Percentiles rank a stretch among this genome's conserved stretches.
Conservation (phyloP, 2,797 vertebrate genomes). For the Simalia tracyae region DNA sequence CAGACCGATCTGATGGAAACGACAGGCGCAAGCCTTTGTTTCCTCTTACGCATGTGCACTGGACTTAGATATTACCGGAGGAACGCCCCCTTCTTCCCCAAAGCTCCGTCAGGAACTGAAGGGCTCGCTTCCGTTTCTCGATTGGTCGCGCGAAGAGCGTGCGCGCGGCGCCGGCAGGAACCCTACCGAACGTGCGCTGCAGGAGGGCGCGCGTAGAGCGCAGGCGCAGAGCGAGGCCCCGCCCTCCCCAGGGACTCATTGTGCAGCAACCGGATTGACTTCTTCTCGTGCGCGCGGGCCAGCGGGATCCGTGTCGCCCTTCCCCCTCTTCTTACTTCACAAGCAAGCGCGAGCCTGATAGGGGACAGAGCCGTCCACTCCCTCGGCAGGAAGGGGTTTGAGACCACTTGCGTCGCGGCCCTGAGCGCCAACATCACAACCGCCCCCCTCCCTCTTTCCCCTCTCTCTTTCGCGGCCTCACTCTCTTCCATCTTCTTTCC, state of each 20-base stretch:
- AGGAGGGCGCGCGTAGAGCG: not conserved
- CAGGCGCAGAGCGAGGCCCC: slow-evolving; percentile 22
- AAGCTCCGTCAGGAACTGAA: not conserved
- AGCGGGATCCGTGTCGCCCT: not conserved
- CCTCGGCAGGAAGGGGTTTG: not conserved
- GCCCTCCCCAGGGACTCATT: slow-evolving; percentile 37
- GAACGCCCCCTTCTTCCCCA: not conserved
- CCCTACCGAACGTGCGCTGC: not conserved
- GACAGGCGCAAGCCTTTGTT: slow-evolving; percentile 22
- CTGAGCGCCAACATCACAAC: slow-evolving; percentile 24
- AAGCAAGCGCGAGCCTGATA: not conserved
- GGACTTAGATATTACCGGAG: not conserved
- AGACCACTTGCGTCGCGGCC: slow-evolving; percentile 7
- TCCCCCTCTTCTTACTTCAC: not conserved
- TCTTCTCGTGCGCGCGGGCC: slow-evolving; percentile 28
- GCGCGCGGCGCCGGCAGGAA: not conserved
- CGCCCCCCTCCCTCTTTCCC: too few species aligned
- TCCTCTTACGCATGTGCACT: slow-evolving; percentile 35
- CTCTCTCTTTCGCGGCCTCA: too few species aligned
- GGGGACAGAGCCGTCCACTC: not conserved
- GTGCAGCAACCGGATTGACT: slow-evolving; percentile 34
- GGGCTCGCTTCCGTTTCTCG: not conserved
- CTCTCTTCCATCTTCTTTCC: too few species aligned
- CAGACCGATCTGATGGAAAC: not conserved
- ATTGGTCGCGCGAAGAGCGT: not conserved